Evolutionary conservation across 2,113 vertebrate genomes (phyloP).

Genomic region (Neomonachus schauinslandi): DNA sequence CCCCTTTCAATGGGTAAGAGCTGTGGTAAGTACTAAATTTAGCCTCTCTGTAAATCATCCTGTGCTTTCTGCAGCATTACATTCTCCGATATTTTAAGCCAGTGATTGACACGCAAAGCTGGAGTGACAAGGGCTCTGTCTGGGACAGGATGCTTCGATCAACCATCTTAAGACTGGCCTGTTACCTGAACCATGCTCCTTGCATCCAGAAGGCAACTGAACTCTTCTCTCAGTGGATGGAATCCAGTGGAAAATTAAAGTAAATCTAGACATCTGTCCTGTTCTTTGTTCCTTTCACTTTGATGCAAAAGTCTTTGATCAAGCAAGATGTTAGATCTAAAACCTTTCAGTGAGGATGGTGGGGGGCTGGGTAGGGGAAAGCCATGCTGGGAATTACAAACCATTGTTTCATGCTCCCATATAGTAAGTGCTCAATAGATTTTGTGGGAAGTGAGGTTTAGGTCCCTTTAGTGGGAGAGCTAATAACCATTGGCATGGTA

Average conservation of each 20-base stretch:
- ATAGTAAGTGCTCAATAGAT: slow-evolving; percentile 2
- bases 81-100: slow-evolving; percentile 76
- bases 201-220: slow-evolving; percentile 55
- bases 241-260: slow-evolving; percentile 73
- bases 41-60: slow-evolving; percentile 41
- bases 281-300: slow-evolving; percentile 64
- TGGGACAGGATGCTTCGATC: slow-evolving; percentile 55
- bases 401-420: not conserved
- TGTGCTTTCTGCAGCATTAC: slow-evolving; percentile 57
- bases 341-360: slow-evolving; percentile 28
- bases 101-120: slow-evolving; percentile 76
- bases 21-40: slow-evolving; percentile 57
- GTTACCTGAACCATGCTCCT: slow-evolving; percentile 62
- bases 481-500: not conserved
- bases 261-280: slow-evolving; percentile 32
- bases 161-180: slow-evolving; percentile 48
- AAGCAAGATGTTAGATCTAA: slow-evolving; percentile 52
- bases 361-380: not conserved
- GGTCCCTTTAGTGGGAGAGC: not conserved
- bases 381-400: not conserved
- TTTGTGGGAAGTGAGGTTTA: not conserved
- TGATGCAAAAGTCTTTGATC: slow-evolving; percentile 65
- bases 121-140: slow-evolving; percentile 48
- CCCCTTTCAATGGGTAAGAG: not conserved
- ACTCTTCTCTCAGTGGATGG: slow-evolving; percentile 66